A percentile compares a stretch with the other conserved stretches of the same genome.
These are phyloP conservation scores for Eurytoma californica DNA, from an alignment of 2,888 invertebrate species.

Conservation along the genomic window DNA sequence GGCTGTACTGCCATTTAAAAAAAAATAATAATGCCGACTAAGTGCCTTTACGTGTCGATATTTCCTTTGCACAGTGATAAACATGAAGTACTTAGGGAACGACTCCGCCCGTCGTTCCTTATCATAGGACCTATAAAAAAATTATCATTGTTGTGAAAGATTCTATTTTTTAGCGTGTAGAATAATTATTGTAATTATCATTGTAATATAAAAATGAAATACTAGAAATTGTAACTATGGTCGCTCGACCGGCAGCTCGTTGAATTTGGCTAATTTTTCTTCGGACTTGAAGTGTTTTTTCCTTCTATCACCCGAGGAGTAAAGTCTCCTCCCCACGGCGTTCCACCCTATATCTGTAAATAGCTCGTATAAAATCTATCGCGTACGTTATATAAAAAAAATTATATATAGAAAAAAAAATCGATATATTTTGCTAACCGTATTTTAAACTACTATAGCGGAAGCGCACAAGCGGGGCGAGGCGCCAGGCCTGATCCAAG, in stretches of 20 bases:
- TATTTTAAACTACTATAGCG: constrained; percentile 23
- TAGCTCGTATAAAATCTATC: constrained; percentile 33
- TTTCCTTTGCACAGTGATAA: constrained; percentile 49
- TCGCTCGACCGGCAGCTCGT: constrained; percentile 10
- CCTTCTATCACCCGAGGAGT: too few species aligned
- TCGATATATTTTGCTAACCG: constrained; percentile 37
- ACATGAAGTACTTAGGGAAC: constrained; percentile 52
- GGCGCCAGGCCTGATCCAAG: constrained; percentile 27
- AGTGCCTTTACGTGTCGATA: constrained; percentile 55
- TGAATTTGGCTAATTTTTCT: constrained; percentile 26
- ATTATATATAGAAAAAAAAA: constrained; percentile 33
- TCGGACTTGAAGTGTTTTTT: too few species aligned
- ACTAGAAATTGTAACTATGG: constrained; percentile 13
- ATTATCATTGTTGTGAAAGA: constrained; percentile 16
- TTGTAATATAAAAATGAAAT: constrained; percentile 32
- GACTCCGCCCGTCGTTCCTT: constrained; percentile 29
- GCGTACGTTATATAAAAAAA: constrained; percentile 37
- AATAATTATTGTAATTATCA: constrained; percentile 42
- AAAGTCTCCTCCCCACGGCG: too few species aligned
- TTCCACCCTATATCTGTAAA: constrained; percentile 21
- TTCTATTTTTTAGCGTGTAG: constrained; percentile 29
- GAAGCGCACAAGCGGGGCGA: constrained; percentile 11
- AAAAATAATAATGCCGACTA: constrained; percentile 45
- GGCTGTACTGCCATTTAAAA: not conserved
- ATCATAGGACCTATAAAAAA: constrained; percentile 12